Base-by-base conservation (phyloP, 1,140 invertebrate species). In the Delia radicum region DNA sequence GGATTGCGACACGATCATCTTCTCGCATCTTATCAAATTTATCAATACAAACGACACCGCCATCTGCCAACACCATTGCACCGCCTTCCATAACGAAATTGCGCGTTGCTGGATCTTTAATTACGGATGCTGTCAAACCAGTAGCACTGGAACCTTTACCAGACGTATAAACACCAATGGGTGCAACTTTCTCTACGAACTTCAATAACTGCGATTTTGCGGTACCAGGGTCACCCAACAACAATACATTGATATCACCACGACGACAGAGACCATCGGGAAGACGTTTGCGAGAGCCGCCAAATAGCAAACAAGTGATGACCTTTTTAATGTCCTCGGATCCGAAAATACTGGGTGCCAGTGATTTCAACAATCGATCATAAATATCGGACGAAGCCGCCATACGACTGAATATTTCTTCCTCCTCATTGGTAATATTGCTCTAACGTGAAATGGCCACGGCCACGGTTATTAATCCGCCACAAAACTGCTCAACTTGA, bases 21-120 rank as follows among this genome's bases (percentile, higher is more conserved):
- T 99, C 98, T 78, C 96, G 91, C 98, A 99, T 99, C 89, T 99
- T 99, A 87, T 99, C 98, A 88, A 99, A 99, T 87, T 99, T 98
- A 87, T 99, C 98, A 86, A 99, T 99, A 85, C 98, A 99, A 1
- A 99, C 98, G 10, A 99, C 97, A 42, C 98, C 98, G 33, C 98
- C 98, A 89, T 99, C 98, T 27, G 98, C 98, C 37, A 99, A 87
- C 2, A 99, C 98, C 98, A 99, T 99, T 8, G 98, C 98, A 33
- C 98, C 98, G 13, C 98, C 98, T 89, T 99, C 98, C 95, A 99
- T 97, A 3, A 99, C 92, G 87, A 99, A 99, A 85, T 98, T 98
- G 55, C 96, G 91, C 24, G 96, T 93, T 15, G 90, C 87, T 10
- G 97, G 97, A 90, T 99, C 98, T 81, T 97, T 90, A 76, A 93